Evolutionary conservation across 2,797 vertebrate species (phyloP).

Genomic region (Semotilus atromaculatus): DNA sequence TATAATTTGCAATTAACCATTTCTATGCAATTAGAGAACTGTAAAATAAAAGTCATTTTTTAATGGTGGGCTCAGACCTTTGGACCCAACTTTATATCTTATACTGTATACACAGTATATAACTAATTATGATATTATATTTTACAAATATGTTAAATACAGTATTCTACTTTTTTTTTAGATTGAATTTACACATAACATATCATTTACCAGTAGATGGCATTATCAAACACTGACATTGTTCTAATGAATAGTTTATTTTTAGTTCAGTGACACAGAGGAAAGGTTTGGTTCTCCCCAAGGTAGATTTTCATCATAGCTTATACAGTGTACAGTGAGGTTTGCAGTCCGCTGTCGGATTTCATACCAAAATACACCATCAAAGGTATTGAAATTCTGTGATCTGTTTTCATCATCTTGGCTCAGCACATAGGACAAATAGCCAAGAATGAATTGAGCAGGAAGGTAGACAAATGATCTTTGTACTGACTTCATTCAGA

Average conservation of each 20-base stretch:
- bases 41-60: not conserved
- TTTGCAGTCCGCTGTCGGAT: not conserved
- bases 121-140: not conserved
- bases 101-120: too few relatives aligned
- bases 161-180: not conserved
- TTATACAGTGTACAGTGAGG: not conserved
- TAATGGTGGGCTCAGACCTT: not conserved
- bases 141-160: not conserved
- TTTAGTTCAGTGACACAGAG: not conserved
- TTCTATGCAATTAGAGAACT: not conserved
- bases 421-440: not conserved
- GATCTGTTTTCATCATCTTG: conserved; percentile 24
- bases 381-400: conserved; percentile 20
- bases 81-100: not conserved
- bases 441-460: conserved; percentile 23
- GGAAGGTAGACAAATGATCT: not conserved
- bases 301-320: not conserved
- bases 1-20: not conserved
- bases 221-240: conserved; percentile 8
- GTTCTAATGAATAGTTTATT: not conserved
- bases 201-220: conserved; percentile 22
- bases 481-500: not conserved
- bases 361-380: not conserved
- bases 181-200: not conserved
- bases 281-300: not conserved